These are phyloP conservation scores for Cebus imitator DNA, from an alignment of 2,113 vertebrate species.

Conservation along the genomic window DNA sequence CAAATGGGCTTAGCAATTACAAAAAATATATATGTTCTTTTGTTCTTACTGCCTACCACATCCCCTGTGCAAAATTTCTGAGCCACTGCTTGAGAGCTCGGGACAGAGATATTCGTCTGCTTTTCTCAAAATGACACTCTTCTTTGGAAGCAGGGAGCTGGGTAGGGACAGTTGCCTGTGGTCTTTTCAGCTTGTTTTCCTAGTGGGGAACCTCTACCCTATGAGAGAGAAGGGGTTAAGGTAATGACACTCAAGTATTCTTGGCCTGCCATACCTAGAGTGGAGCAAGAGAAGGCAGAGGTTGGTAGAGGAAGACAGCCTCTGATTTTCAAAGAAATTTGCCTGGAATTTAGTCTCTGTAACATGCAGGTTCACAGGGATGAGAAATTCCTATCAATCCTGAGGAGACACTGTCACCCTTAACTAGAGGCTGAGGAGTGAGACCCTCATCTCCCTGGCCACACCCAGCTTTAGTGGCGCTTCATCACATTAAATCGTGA, in stretches of 20 bases:
- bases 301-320: neutral
- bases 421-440: neutral
- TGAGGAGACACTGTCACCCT: neutral
- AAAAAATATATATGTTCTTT: neutral
- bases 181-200: neutral
- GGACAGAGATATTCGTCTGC: neutral
- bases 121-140: neutral
- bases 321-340: neutral
- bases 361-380: neutral
- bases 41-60: neutral
- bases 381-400: neutral
- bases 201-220: neutral
- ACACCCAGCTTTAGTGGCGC: neutral
- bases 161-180: neutral
- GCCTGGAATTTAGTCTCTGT: neutral
- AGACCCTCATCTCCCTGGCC: neutral
- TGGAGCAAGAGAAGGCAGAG: neutral
- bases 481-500: neutral
- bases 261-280: neutral
- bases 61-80: neutral
- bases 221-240: neutral
- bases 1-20: neutral
- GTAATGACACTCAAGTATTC: neutral
- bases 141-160: neutral
- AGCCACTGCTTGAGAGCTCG: neutral